Conservation (phyloP, 2,888 invertebrate species). For the Dryomyza anilis region DNA sequence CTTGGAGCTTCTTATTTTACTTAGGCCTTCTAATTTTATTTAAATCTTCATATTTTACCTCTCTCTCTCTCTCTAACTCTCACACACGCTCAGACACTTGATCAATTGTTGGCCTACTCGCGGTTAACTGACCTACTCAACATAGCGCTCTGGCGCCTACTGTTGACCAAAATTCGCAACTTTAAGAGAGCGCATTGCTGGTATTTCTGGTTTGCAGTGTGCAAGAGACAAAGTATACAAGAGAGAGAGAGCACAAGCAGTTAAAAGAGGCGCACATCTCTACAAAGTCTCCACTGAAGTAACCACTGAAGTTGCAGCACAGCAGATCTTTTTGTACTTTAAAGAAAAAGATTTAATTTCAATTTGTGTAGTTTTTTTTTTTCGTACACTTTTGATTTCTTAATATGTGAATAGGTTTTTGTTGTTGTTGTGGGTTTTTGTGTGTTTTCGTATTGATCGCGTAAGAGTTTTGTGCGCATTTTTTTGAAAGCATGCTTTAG, state of each 20-base stretch:
- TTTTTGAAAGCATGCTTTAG: slow-evolving; percentile 11
- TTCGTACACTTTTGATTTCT: neutral
- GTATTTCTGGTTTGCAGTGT: neutral
- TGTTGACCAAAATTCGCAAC: neutral
- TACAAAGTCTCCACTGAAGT: slow-evolving; percentile 10
- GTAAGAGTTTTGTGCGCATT: slow-evolving; percentile 20
- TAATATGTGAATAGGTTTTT: neutral
- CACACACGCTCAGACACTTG: too few species aligned
- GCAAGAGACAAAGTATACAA: neutral
- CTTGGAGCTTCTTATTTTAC: neutral
- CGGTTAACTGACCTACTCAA: slow-evolving; percentile 36
- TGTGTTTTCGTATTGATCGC: slow-evolving; percentile 23
- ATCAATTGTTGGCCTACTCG: neutral
- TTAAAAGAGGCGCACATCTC: too few species aligned
- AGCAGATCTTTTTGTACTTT: neutral
- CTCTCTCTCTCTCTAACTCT: too few species aligned
- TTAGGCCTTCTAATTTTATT: neutral
- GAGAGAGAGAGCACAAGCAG: too few species aligned
- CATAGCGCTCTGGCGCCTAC: too few species aligned
- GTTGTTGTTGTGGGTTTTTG: slow-evolving; percentile 10
- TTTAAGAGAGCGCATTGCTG: slow-evolving; percentile 22
- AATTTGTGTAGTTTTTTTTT: neutral
- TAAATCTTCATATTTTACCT: too few species aligned
- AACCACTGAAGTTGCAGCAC: neutral
- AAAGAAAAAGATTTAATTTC: neutral